A percentile compares a stretch with the other conserved stretches of the same genome.
These are phyloP conservation scores for Eptesicus fuscus DNA, from an alignment of 2,113 vertebrate genomes.

Conservation along the genomic window DNA sequence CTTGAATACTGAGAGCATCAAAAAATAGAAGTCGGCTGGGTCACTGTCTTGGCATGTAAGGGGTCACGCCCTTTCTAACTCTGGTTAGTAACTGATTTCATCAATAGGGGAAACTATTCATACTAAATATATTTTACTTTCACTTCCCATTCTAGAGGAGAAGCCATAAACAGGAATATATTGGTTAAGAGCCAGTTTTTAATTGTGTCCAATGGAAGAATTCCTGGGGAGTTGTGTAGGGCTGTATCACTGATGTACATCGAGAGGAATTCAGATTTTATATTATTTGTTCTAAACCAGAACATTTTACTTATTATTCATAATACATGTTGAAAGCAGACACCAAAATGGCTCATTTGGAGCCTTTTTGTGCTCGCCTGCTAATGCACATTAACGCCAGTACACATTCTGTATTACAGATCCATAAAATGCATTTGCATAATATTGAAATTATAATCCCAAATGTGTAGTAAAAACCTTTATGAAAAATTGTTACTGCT, in stretches of 20 bases:
- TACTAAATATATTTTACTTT: conserved; percentile 50
- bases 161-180: conserved; percentile 42
- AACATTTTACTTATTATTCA: conserved; percentile 82
- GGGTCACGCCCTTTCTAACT: background rate
- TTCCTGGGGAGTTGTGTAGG: conserved; percentile 54
- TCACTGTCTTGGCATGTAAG: background rate
- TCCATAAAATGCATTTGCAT: conserved; percentile 86
- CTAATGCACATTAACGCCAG: conserved; percentile 80
- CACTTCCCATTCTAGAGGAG: conserved; percentile 43
- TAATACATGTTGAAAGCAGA: conserved; percentile 78
- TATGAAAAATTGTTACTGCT: conserved; percentile 85
- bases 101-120: background rate
- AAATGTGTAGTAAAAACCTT: conserved; percentile 80
- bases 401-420: conserved; percentile 80
- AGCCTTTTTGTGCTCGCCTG: conserved; percentile 72
- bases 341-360: conserved; percentile 81
- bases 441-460: conserved; percentile 84
- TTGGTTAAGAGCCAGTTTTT: conserved; percentile 52
- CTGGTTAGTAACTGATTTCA: conserved; percentile 32
- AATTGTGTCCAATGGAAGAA: conserved; percentile 53
- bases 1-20: background rate
- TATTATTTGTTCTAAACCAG: conserved; percentile 75
- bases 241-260: conserved; percentile 49
- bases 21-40: background rate
- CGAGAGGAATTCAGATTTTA: conserved; percentile 76